Evolutionary conservation across 2,113 vertebrate genomes (phyloP).

Genomic region (Takifugu bimaculatus): DNA sequence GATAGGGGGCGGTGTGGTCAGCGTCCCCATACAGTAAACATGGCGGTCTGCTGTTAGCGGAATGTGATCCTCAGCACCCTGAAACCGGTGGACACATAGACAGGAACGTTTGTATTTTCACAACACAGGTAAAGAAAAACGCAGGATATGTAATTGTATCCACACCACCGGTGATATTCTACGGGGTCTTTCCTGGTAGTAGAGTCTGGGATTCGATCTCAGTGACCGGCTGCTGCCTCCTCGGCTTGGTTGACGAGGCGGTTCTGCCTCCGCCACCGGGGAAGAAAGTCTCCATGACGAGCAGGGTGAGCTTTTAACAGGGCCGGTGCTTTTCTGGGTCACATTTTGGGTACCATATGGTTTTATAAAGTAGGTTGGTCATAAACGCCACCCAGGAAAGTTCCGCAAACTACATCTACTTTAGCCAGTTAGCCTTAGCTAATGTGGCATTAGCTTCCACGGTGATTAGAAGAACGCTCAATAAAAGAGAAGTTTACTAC

Average conservation of each 20-base stretch:
- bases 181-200: not conserved
- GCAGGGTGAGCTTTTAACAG: constrained; percentile 37
- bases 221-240: not conserved
- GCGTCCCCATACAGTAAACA: constrained; percentile 25
- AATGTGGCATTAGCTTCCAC: constrained; percentile 30
- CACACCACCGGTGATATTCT: accelerated
- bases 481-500: not conserved
- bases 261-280: constrained; percentile 48
- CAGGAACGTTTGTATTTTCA: not conserved
- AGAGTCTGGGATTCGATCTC: constrained; percentile 57
- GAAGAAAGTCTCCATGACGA: accelerated
- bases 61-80: constrained; percentile 6
- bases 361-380: not conserved
- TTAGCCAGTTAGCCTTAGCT: constrained; percentile 55
- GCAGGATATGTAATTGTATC: accelerated
- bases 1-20: constrained; percentile 39
- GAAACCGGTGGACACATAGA: not conserved
- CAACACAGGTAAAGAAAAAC: not conserved
- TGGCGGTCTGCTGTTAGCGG: constrained; percentile 43
- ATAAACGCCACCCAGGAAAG: not conserved
- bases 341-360: no score
- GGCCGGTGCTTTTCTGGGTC: accelerated
- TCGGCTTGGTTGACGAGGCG: constrained; percentile 16
- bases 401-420: not conserved
- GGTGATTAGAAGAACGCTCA: not conserved